phyloP scores from a whole-genome alignment of 2,113 vertebrate genomes.

The Trinectes maculatus region DNA sequence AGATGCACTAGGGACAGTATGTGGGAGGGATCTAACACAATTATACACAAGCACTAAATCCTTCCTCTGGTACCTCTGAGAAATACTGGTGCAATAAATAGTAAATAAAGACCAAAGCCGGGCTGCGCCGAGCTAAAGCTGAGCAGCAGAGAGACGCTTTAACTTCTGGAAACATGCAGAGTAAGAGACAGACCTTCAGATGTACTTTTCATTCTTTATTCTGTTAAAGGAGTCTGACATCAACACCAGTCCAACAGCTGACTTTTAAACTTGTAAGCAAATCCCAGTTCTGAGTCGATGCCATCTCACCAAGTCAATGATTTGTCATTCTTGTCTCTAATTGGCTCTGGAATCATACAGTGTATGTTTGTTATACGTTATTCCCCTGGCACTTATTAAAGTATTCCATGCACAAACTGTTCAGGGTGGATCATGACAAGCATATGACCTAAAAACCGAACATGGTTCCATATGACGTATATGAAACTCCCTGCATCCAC shows the following conservation, averaged over 20 bases:
- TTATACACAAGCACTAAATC: slow-evolving; percentile 80
- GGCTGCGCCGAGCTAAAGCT: slow-evolving; percentile 42
- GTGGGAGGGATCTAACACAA: slow-evolving; percentile 84
- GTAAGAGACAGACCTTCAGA: background rate
- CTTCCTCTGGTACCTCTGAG: slow-evolving; percentile 68
- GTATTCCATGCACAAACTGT: slow-evolving; percentile 19
- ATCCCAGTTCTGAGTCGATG: background rate
- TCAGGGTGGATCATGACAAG: slow-evolving; percentile 36
- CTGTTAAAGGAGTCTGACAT: background rate
- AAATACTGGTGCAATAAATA: slow-evolving; percentile 67
- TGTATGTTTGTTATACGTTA: slow-evolving; percentile 26
- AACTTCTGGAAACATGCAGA: background rate
- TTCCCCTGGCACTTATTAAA: slow-evolving; percentile 26
- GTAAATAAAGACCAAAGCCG: slow-evolving; percentile 70
- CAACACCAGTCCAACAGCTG: background rate
- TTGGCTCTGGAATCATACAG: slow-evolving; percentile 19
- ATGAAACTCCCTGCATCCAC: slow-evolving; percentile 32
- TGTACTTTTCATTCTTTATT: background rate
- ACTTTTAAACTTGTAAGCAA: slow-evolving; percentile 1
- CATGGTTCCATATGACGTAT: slow-evolving; percentile 60
- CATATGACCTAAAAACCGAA: slow-evolving; percentile 50
- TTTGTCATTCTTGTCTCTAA: slow-evolving; percentile 14
- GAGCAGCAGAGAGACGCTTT: slow-evolving; percentile 1
- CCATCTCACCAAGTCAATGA: background rate
- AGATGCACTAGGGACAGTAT: slow-evolving; percentile 76